Conservation (phyloP, 2,888 invertebrate genomes). For the Nomada fabriciana region DNA sequence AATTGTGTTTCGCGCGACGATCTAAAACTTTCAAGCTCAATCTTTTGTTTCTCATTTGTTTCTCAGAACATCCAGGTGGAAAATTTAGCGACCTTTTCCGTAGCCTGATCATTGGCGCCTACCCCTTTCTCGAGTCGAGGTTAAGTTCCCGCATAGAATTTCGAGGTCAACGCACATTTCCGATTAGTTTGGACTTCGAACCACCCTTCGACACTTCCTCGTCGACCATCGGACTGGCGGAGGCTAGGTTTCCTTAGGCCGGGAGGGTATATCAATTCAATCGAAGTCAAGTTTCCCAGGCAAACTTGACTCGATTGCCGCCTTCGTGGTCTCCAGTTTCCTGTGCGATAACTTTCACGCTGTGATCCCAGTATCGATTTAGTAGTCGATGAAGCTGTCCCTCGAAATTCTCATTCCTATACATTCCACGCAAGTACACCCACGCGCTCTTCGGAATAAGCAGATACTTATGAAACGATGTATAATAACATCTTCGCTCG, state of each 20-base stretch:
- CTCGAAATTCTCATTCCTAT: neutral
- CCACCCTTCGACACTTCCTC: slow-evolving; percentile 12
- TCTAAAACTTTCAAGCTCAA: neutral
- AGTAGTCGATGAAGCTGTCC: neutral
- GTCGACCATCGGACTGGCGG: slow-evolving; percentile 21
- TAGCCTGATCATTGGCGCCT: too few species aligned
- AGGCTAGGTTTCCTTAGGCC: slow-evolving; percentile 35
- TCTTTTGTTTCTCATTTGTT: neutral
- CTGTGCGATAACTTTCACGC: slow-evolving; percentile 4
- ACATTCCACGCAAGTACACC: neutral
- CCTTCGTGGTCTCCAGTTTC: slow-evolving; percentile 7
- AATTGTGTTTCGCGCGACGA: neutral
- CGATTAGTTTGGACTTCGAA: neutral
- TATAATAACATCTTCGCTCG: slow-evolving; percentile 1
- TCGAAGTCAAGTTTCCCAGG: slow-evolving; percentile 73
- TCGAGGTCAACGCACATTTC: slow-evolving; percentile 38
- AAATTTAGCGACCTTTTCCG: too few species aligned
- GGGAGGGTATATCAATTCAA: slow-evolving; percentile 71
- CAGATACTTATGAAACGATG: neutral
- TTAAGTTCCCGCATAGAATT: slow-evolving; percentile 9
- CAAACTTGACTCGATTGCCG: slow-evolving; percentile 65
- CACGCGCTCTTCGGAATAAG: neutral
- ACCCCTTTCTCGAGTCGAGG: too few species aligned
- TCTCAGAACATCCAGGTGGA: neutral
- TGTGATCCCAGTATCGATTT: slow-evolving; percentile 1